A percentile compares a stretch with the other conserved stretches of the same genome.
Conservation (phyloP, 2,888 invertebrate species). For the Zhengitettix transpicula region DNA sequence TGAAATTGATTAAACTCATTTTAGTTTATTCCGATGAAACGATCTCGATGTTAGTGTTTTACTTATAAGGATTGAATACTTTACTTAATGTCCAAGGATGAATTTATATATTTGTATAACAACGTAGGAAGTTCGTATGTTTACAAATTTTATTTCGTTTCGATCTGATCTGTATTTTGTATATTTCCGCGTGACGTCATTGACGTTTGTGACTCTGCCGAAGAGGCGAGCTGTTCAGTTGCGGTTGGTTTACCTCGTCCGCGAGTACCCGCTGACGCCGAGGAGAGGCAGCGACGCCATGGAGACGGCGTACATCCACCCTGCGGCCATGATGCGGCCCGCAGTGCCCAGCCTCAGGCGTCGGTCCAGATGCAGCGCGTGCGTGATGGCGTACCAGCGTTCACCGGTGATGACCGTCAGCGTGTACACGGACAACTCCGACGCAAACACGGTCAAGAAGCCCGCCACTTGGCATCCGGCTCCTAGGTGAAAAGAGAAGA, state of each 20-base stretch:
- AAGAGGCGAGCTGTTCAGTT: no score
- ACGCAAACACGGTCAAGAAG: conserved; percentile 44
- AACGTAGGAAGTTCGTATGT: no score
- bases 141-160: no score
- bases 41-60: no score
- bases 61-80: no score
- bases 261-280: conserved; percentile 45
- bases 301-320: conserved; percentile 37
- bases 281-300: conserved; percentile 43
- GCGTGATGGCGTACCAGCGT: conserved; percentile 39
- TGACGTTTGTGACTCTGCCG: no score
- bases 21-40: no score
- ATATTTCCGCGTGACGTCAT: no score
- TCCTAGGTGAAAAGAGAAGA: conserved; percentile 23
- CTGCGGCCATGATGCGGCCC: conserved; percentile 36
- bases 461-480: conserved; percentile 45
- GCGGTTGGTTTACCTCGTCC: conserved; percentile 32
- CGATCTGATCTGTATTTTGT: no score
- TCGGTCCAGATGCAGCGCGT: conserved; percentile 42
- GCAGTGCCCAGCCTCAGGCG: conserved; percentile 39
- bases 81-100: no score
- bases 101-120: no score
- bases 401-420: conserved; percentile 47
- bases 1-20: no score
- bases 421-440: conserved; percentile 47